These are phyloP conservation scores for Drosophila tsacasi DNA, from an alignment of 1,140 invertebrate genomes.

Conservation along the genomic window DNA sequence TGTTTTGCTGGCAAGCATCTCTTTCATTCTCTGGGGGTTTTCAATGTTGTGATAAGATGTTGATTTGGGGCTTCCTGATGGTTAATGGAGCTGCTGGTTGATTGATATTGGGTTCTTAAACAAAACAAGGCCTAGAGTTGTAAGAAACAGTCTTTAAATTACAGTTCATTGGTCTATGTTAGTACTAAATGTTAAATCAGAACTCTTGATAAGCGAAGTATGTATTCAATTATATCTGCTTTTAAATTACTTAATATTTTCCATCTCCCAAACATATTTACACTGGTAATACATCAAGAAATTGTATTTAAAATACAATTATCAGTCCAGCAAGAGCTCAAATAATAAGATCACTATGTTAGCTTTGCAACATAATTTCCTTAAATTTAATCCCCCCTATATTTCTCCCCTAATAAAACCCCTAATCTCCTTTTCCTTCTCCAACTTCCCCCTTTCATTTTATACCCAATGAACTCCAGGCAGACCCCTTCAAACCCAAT, in stretches of 20 bases:
- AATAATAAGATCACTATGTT: neutral
- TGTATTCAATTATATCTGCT: neutral
- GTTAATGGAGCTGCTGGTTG: conserved; percentile 13
- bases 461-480: neutral
- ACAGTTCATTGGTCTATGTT: neutral
- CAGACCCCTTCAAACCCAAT: conserved; percentile 12
- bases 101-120: conserved; percentile 1
- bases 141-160: neutral
- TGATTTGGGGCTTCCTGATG: conserved; percentile 28
- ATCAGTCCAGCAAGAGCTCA: neutral
- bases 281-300: neutral
- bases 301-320: neutral
- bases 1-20: conserved; percentile 27
- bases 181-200: neutral
- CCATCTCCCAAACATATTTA: too few relatives aligned
- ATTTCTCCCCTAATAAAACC: neutral
- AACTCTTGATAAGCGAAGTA: neutral
- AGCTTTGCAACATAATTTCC: neutral
- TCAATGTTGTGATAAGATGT: conserved; percentile 43
- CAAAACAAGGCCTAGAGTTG: neutral
- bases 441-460: conserved; percentile 3
- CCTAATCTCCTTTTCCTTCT: neutral
- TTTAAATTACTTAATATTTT: too few relatives aligned
- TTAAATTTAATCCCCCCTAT: neutral
- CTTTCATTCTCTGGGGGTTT: neutral